Percentiles rank a stretch among this genome's conserved stretches.
phyloP scores from a whole-genome alignment of 2,888 invertebrate species.

The Lottia gigantea region DNA sequence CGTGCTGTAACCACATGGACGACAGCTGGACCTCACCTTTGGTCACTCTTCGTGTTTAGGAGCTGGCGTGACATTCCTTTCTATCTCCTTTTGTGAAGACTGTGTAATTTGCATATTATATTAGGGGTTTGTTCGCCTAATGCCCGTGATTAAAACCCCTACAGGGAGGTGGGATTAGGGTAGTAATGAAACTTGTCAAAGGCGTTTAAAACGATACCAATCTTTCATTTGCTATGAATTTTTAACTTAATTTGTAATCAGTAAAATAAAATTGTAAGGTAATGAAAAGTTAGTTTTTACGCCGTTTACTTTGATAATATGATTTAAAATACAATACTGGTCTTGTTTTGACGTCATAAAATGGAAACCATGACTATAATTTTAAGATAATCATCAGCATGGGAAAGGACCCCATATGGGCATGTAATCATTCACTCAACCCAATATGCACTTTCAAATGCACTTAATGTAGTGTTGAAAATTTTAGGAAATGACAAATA shows the following conservation, averaged over 20 bases:
- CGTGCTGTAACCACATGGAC: slow-evolving; percentile 10
- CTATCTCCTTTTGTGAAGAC: not conserved
- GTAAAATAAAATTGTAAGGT: not conserved
- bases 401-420: too few species aligned
- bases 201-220: not conserved
- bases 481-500: too few species aligned
- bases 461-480: too few species aligned
- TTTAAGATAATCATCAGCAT: too few species aligned
- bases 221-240: not conserved
- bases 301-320: not conserved
- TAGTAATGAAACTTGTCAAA: not conserved
- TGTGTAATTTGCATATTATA: slow-evolving; percentile 9
- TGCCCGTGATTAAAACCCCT: slow-evolving; percentile 1
- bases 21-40: not conserved
- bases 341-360: too few species aligned
- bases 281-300: not conserved
- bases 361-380: too few species aligned
- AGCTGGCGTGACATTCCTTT: not conserved
- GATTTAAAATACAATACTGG: not conserved
- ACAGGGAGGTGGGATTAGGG: not conserved
- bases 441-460: too few species aligned
- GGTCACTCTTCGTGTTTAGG: not conserved
- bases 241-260: not conserved
- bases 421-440: too few species aligned
- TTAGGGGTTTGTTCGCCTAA: not conserved